Base-by-base conservation (phyloP, 1,140 invertebrate species). In the Drosophila novamexicana region DNA sequence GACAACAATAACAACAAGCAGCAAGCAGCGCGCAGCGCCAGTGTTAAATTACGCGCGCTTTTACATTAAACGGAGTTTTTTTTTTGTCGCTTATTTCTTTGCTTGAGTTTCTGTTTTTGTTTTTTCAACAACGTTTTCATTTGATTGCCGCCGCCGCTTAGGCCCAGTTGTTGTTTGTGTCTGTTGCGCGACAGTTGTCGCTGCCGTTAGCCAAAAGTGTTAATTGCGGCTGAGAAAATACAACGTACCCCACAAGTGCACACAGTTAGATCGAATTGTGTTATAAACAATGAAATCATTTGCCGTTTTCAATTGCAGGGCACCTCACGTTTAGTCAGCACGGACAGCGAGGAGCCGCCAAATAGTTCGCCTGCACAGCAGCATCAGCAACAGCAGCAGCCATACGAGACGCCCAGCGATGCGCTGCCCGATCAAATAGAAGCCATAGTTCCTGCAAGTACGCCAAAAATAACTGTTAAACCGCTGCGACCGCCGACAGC, bases 271-370 rank as follows among this genome's bases (percentile, higher is more conserved):
- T 29, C 22, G 22, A 29, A 29, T 29, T 29, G 52, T 22, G 57
- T 8, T 69, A 29, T 61, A 67, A 63, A 59, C 57, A 61, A 49
- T 53, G 40, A 57, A 72, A 44, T 52, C 7, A 56, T 54, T 70
- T 62, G 34, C 12, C 10, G n/a, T 40, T 70, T 34, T 56, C 29
- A 47, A 56, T 91, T 82, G 44, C 78, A 92, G 92, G 94, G 94
- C 53, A 95, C 94, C 59, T 95, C 94, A 40, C 93, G 94, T 75
- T 93, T 95, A 85, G 93, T 95, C 53, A 95, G 94, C 81, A 94
- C 94, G 44, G 94, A 95, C 79, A 94, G 94, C 61, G 94, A 95
- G 93, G 94, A 94, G 90, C 90, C 79, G 53, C 82, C 77, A 65
- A 77, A 77, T 52, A 82, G 75, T 72, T 75, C 82, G 53, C 84